A percentile compares a stretch with the other conserved stretches of the same genome.
Evolutionary conservation across 2,113 vertebrate genomes (phyloP).

Genomic region (Odontesthes bonariensis): DNA sequence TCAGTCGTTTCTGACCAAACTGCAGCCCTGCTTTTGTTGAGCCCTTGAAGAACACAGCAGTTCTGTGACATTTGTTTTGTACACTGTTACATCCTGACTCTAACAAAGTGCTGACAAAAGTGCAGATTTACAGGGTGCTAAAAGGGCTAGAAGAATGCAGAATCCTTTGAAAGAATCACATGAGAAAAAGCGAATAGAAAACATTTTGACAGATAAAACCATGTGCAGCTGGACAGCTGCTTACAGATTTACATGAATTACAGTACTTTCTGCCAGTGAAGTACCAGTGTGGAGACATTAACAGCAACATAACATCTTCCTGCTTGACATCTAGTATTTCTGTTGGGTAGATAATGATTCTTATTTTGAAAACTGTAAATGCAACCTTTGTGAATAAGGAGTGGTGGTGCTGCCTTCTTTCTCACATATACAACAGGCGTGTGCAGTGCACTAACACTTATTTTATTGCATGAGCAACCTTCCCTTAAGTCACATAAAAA

Average conservation of each 20-base stretch:
- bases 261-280: conserved; percentile 50
- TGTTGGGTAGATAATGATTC: too few relatives aligned
- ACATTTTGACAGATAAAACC: conserved; percentile 34
- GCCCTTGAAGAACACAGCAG: conserved; percentile 11
- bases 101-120: conserved; percentile 62
- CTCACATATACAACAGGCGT: neutral
- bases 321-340: neutral
- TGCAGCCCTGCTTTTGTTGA: neutral
- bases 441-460: neutral
- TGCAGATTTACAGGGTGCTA: conserved; percentile 65
- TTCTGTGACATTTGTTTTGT: conserved; percentile 23
- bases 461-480: neutral
- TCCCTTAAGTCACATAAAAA: conserved; percentile 7
- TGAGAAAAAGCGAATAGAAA: conserved; percentile 24
- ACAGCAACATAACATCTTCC: conserved; percentile 27
- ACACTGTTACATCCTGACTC: conserved; percentile 44
- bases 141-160: conserved; percentile 3
- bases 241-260: conserved; percentile 18
- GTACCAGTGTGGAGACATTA: conserved; percentile 69
- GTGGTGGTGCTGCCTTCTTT: neutral
- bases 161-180: conserved; percentile 30
- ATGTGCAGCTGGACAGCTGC: conserved; percentile 14
- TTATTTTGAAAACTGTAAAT: neutral
- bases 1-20: neutral
- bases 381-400: neutral